phyloP scores from a whole-genome alignment of 2,888 invertebrate genomes.

The Netelia melanura region DNA sequence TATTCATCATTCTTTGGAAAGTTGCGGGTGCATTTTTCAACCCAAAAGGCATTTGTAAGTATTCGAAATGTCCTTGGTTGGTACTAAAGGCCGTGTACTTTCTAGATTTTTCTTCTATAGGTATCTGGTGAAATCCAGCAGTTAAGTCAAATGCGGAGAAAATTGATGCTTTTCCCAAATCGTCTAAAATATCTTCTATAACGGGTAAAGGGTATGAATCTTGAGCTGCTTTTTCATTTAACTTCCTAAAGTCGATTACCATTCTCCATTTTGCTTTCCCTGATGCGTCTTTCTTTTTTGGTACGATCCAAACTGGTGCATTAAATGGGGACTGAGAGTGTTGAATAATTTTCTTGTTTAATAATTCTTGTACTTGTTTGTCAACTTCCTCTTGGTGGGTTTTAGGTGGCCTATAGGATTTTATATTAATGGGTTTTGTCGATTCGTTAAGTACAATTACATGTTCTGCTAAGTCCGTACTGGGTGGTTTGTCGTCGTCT shows the following conservation, averaged over 20 bases:
- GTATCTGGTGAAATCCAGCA: constrained; percentile 73
- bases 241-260: constrained; percentile 39
- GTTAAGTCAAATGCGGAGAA: constrained; percentile 73
- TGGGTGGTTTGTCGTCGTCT: constrained; percentile 28
- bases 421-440: constrained; percentile 15
- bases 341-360: not conserved
- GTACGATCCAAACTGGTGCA: constrained; percentile 44
- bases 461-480: constrained; percentile 31
- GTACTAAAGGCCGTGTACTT: constrained; percentile 63
- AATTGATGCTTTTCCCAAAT: constrained; percentile 69
- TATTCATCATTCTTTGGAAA: constrained; percentile 51
- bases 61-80: constrained; percentile 59
- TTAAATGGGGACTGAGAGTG: constrained; percentile 42
- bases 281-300: constrained; percentile 43
- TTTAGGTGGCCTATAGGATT: constrained; percentile 16
- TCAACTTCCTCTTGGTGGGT: constrained; percentile 11
- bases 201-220: constrained; percentile 50
- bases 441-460: constrained; percentile 25
- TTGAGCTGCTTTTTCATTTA: constrained; percentile 42
- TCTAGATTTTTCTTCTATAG: constrained; percentile 55
- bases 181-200: constrained; percentile 68
- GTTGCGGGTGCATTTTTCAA: constrained; percentile 58
- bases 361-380: constrained; percentile 14
- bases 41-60: constrained; percentile 56
- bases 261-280: constrained; percentile 44